These are phyloP conservation scores for Oncorhynchus nerka DNA, from an alignment of 2,113 vertebrate genomes.

Conservation along the genomic window DNA sequence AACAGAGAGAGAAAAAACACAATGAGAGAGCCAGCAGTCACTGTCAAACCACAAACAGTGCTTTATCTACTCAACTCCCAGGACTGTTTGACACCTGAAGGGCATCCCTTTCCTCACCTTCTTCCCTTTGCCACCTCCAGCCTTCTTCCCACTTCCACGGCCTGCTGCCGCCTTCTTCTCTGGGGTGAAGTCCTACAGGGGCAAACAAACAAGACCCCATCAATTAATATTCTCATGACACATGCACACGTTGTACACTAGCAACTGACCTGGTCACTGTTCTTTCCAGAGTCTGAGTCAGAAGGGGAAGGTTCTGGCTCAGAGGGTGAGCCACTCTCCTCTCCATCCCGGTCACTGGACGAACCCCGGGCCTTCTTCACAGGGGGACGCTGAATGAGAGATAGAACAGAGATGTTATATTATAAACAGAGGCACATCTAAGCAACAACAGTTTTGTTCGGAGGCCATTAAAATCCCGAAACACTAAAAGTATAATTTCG, in stretches of 20 bases:
- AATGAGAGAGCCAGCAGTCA: neutral
- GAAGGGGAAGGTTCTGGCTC: conserved; percentile 89
- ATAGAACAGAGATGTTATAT: neutral
- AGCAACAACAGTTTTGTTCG: neutral
- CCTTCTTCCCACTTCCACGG: conserved; percentile 75
- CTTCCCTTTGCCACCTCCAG: conserved; percentile 72
- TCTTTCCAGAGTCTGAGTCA: conserved; percentile 88
- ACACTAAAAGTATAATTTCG: neutral
- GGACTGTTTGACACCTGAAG: neutral
- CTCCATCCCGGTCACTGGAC: conserved; percentile 84
- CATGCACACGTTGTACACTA: too few relatives aligned
- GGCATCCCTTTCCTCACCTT: conserved; percentile 52
- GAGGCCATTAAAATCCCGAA: neutral
- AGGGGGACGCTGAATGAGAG: conserved; percentile 42
- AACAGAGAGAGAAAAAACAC: neutral
- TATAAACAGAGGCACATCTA: neutral
- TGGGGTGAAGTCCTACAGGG: conserved; percentile 87
- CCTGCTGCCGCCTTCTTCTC: conserved; percentile 83
- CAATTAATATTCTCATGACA: neutral
- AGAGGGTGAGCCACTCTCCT: conserved; percentile 83
- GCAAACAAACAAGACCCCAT: conserved; percentile 1
- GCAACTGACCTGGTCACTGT: conserved; percentile 90
- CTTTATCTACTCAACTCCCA: too few relatives aligned
- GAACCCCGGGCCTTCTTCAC: conserved; percentile 84
- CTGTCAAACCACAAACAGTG: neutral